phyloP scores from a whole-genome alignment of 2,113 vertebrate genomes.

The Neogale vison region DNA sequence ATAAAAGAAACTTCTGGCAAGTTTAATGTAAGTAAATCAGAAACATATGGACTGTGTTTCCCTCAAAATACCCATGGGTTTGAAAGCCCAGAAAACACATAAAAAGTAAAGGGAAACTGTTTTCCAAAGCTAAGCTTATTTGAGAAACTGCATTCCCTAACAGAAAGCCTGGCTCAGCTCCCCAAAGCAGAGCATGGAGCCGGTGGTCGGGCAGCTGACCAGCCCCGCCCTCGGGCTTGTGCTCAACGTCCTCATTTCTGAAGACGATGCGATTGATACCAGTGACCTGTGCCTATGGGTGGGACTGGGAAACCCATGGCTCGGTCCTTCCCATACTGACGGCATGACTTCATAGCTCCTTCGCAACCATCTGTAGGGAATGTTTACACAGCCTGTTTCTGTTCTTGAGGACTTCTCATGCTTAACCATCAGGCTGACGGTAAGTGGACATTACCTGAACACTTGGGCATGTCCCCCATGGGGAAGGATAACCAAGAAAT shows the following conservation, averaged over 20 bases:
- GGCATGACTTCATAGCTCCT: conserved; percentile 48
- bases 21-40: conserved; percentile 76
- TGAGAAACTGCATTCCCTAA: not conserved
- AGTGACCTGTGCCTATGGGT: not conserved
- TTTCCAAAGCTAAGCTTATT: conserved; percentile 44
- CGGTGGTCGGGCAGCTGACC: not conserved
- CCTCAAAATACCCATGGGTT: conserved; percentile 74
- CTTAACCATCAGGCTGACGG: not conserved
- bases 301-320: conserved; percentile 46
- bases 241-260: not conserved
- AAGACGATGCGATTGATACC: not conserved
- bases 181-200: not conserved
- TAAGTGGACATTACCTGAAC: not conserved
- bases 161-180: not conserved
- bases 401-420: not conserved
- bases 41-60: conserved; percentile 77
- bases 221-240: not conserved
- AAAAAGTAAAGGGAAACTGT: conserved; percentile 63
- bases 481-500: not conserved
- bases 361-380: not conserved
- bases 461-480: not conserved
- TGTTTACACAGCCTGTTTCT: conserved; percentile 50
- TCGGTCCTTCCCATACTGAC: not conserved
- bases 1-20: conserved; percentile 78
- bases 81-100: conserved; percentile 68